Percentiles rank a stretch among this genome's conserved stretches.
phyloP scores from a whole-genome alignment of 2,888 invertebrate species.

The Dasysyrphus albostriatus region DNA sequence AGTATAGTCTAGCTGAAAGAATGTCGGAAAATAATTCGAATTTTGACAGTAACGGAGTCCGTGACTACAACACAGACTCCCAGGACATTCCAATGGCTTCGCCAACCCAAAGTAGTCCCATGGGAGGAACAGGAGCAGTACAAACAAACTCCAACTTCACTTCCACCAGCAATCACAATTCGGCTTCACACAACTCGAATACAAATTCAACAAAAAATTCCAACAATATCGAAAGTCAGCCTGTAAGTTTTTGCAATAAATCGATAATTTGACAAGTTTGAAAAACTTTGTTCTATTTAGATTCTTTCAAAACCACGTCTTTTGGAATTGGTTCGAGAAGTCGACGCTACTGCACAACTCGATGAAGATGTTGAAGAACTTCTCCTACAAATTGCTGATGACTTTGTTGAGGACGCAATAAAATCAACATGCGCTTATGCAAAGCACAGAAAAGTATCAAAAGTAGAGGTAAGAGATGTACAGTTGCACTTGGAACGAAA shows the following conservation, averaged over 20 bases:
- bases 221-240: conserved; percentile 79
- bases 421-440: conserved; percentile 95
- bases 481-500: conserved; percentile 96
- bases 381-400: conserved; percentile 95
- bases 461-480: conserved; percentile 96
- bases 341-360: conserved; percentile 96
- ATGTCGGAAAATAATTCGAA: conserved; percentile 83
- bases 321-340: conserved; percentile 96
- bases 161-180: conserved; percentile 63
- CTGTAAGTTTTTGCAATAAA: conserved; percentile 78
- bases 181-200: conserved; percentile 74
- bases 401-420: conserved; percentile 96
- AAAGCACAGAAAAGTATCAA: conserved; percentile 94
- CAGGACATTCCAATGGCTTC: conserved; percentile 82
- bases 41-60: conserved; percentile 81
- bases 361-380: conserved; percentile 99
- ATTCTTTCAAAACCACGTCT: conserved; percentile 92
- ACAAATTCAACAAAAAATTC: conserved; percentile 77
- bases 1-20: conserved; percentile 67
- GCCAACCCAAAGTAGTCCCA: conserved; percentile 83
- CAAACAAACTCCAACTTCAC: conserved; percentile 75
- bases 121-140: conserved; percentile 75
- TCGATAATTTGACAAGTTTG: background rate
- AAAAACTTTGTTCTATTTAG: conserved; percentile 83
- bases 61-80: conserved; percentile 77